Percentiles rank a stretch among this genome's conserved stretches.
These are phyloP conservation scores for Petrocephalus sullivani DNA, from an alignment of 2,797 vertebrate species.

Conservation along the genomic window DNA sequence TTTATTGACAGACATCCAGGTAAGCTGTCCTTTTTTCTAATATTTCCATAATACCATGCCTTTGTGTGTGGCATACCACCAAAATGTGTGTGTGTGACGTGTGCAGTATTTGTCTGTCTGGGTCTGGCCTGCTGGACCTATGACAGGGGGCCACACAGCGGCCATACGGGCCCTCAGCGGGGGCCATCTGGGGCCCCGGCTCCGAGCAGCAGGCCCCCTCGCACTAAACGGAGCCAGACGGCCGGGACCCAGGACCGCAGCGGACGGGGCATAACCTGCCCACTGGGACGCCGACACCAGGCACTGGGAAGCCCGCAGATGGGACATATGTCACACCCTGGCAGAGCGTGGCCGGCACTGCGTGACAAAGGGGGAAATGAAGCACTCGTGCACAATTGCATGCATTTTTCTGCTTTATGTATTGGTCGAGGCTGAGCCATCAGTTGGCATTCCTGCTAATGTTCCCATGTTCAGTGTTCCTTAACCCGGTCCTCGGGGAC, in stretches of 20 bases:
- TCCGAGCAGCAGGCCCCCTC: not conserved
- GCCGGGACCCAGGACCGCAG: not conserved
- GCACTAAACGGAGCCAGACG: conserved; percentile 19
- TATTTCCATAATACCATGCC: not conserved
- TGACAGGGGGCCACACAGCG: not conserved
- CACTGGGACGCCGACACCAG: conserved; percentile 12
- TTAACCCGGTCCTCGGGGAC: not conserved
- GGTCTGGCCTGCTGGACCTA: not conserved
- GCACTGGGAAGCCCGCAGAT: conserved; percentile 30
- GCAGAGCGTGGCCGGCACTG: conserved; percentile 27
- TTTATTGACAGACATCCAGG: not conserved
- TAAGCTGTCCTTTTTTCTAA: not conserved
- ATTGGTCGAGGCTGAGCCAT: not conserved
- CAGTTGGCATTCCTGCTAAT: not conserved
- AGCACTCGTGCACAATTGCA: not conserved
- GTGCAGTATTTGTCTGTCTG: not conserved
- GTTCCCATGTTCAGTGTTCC: not conserved
- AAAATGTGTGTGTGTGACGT: not conserved
- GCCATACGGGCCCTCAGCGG: conserved; percentile 22
- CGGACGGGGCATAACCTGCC: conserved; percentile 11
- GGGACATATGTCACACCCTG: conserved; percentile 38
- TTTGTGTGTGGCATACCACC: not conserved
- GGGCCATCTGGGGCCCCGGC: conserved; percentile 14
- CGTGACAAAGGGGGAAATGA: not conserved
- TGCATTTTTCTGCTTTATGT: not conserved